These are phyloP conservation scores for Theonella swinhoei DNA, from an alignment of 37 sponge, comb jelly and placozoan genomes.

Conservation along the genomic window DNA sequence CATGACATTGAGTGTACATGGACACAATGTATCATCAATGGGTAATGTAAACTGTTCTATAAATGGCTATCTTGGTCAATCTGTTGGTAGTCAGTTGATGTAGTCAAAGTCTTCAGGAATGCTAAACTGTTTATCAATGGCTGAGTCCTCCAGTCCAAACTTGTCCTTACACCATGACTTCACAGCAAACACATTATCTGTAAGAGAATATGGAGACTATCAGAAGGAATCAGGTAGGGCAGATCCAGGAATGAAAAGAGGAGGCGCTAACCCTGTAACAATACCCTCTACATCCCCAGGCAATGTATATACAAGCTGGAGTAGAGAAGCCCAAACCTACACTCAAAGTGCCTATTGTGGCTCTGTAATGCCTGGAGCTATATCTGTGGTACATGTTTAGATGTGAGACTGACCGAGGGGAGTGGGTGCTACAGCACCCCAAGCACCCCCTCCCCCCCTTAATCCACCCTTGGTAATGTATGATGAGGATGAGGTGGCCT, in stretches of 20 bases:
- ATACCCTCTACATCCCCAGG: neutral
- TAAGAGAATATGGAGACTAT: neutral
- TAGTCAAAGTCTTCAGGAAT: slow-evolving; percentile 98
- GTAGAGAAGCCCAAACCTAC: neutral
- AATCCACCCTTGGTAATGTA: too few relatives aligned
- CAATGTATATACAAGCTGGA: too few relatives aligned
- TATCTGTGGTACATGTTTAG: neutral
- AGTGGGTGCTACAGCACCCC: too few relatives aligned
- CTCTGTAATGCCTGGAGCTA: neutral
- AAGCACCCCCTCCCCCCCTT: too few relatives aligned
- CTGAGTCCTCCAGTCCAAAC: slow-evolving; percentile 77
- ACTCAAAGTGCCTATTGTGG: neutral
- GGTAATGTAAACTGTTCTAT: too few relatives aligned
- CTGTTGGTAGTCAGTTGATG: slow-evolving; percentile 33
- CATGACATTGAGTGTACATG: too few relatives aligned
- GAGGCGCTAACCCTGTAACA: neutral
- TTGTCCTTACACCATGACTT: slow-evolving; percentile 95
- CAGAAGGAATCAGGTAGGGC: neutral
- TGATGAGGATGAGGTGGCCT: neutral
- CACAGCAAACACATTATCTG: slow-evolving; percentile 94
- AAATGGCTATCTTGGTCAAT: too few relatives aligned
- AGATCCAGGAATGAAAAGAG: neutral
- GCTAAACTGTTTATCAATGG: slow-evolving; percentile 88
- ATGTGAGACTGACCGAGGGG: too few relatives aligned
- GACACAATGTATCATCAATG: too few relatives aligned